phyloP scores from a whole-genome alignment of 2,888 invertebrate species.

The Lycocerus yunnanus region DNA sequence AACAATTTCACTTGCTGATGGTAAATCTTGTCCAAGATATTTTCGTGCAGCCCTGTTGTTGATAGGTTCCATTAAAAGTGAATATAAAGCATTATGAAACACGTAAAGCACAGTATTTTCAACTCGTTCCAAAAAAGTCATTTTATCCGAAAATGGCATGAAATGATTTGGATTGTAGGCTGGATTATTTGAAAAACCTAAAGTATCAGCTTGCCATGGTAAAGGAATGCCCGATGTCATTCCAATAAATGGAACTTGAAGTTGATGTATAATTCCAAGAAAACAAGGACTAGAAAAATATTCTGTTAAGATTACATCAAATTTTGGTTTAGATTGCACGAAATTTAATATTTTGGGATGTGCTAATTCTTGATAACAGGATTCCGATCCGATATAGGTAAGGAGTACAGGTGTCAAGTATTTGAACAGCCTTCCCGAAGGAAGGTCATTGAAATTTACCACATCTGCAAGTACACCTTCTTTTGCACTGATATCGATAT shows the following conservation, averaged over 20 bases:
- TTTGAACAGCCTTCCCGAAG: background rate
- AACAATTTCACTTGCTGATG: constrained; percentile 45
- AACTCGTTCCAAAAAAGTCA: constrained; percentile 44
- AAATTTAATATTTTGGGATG: constrained; percentile 37
- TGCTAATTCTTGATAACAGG: constrained; percentile 16
- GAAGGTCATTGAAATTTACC: background rate
- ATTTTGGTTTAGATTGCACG: constrained; percentile 52
- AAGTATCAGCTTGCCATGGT: constrained; percentile 54
- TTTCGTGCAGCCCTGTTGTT: constrained; percentile 41
- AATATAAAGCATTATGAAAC: constrained; percentile 36
- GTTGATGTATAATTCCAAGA: constrained; percentile 64
- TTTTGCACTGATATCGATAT: constrained; percentile 22
- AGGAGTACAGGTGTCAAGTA: background rate
- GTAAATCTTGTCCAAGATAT: constrained; percentile 43
- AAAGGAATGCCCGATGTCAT: constrained; percentile 57
- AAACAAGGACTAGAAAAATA: constrained; percentile 72
- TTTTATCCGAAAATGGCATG: constrained; percentile 40
- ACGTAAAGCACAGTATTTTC: constrained; percentile 38
- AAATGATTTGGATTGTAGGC: constrained; percentile 56
- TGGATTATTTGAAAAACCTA: constrained; percentile 57
- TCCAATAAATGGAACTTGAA: constrained; percentile 62
- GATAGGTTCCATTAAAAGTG: constrained; percentile 30
- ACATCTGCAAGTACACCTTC: background rate
- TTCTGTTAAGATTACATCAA: constrained; percentile 69
- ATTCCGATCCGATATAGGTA: constrained; percentile 4